Evolutionary conservation across 2,797 vertebrate species (phyloP).

Genomic region (Enteromius paludinosus): DNA sequence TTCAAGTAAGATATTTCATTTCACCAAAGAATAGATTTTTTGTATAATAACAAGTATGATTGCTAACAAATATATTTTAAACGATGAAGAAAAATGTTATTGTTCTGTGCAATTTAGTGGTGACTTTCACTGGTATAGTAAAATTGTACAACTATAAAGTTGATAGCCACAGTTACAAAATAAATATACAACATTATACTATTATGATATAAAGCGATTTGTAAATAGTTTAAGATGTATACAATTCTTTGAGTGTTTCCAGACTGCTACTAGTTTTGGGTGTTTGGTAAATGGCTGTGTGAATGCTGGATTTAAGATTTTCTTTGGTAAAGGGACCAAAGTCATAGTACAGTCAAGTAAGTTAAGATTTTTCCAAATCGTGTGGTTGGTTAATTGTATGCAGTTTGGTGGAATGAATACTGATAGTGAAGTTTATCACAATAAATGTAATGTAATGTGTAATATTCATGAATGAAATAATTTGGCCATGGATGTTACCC

Average conservation of each 20-base stretch:
- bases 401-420: not conserved
- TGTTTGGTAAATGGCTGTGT: not conserved
- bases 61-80: not conserved
- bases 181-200: not conserved
- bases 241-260: not conserved
- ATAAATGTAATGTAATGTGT: not conserved
- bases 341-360: constrained; percentile 49
- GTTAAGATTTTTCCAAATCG: constrained; percentile 16
- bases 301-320: not conserved
- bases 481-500: not conserved
- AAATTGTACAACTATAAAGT: no score
- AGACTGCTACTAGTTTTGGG: not conserved
- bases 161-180: not conserved
- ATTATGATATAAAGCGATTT: no score
- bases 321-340: constrained; percentile 21
- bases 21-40: not conserved
- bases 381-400: not conserved
- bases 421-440: not conserved
- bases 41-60: not conserved
- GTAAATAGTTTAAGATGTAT: not conserved
- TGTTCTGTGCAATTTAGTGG: no score
- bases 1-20: constrained; percentile 29
- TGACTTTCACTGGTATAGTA: not conserved
- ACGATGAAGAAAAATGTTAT: not conserved
- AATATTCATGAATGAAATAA: not conserved